phyloP scores from a whole-genome alignment of 2,797 vertebrate species.

The Staurois parvus region DNA sequence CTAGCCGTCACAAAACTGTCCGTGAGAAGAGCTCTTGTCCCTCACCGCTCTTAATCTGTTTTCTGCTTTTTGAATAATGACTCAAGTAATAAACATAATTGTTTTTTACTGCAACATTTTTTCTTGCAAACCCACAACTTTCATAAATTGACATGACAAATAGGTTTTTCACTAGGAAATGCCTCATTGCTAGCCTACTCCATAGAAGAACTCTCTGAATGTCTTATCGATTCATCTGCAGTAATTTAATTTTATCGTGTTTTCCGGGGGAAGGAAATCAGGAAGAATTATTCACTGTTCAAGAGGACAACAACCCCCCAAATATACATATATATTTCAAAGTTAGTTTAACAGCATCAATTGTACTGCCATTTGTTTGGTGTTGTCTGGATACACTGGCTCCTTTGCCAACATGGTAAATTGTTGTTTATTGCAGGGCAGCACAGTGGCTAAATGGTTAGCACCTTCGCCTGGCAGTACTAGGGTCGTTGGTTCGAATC shows the following conservation, averaged over 20 bases:
- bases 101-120: constrained; percentile 45
- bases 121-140: constrained; percentile 46
- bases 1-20: no score
- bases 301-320: neutral
- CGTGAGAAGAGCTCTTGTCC: no score
- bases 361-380: no score
- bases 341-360: no score
- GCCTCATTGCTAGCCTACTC: constrained; percentile 29
- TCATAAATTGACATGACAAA: constrained; percentile 59
- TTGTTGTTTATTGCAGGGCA: no score
- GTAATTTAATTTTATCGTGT: constrained; percentile 39
- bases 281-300: constrained; percentile 37
- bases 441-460: no score
- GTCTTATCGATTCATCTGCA: constrained; percentile 38
- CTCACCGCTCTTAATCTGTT: neutral
- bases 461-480: no score
- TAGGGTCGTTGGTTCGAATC: no score
- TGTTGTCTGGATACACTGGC: no score
- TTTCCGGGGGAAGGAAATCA: constrained; percentile 27
- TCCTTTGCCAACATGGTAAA: no score
- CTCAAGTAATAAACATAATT: constrained; percentile 42
- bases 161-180: constrained; percentile 48
- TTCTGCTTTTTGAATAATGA: constrained; percentile 36
- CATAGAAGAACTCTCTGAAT: constrained; percentile 39
- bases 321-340: neutral